Evolutionary conservation across 2,888 invertebrate species (phyloP).

Genomic region (Diplolepis rosae): DNA sequence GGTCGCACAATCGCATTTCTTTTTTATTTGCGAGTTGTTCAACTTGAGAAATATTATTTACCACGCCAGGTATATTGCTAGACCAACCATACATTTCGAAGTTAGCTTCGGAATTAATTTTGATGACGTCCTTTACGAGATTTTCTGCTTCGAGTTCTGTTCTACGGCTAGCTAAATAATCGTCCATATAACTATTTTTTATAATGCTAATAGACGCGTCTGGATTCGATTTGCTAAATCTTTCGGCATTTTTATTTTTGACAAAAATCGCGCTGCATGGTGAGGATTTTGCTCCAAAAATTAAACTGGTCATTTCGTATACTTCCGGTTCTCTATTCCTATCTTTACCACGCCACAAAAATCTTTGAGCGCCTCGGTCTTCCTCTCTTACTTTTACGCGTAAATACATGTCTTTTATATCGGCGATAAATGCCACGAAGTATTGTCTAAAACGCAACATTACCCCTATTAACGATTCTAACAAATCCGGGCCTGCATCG

Average conservation of each 20-base stretch:
- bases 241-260: slow-evolving; percentile 29
- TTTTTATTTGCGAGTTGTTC: background rate
- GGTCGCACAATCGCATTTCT: background rate
- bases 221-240: background rate
- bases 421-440: slow-evolving; percentile 31
- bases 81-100: slow-evolving; percentile 50
- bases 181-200: slow-evolving; percentile 7
- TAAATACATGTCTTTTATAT: slow-evolving; percentile 34
- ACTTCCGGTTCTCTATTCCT: background rate
- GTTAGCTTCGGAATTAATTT: slow-evolving; percentile 41
- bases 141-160: slow-evolving; percentile 44
- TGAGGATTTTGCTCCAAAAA: slow-evolving; percentile 17
- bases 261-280: slow-evolving; percentile 24
- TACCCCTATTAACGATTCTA: too few species aligned
- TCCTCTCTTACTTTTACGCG: slow-evolving; percentile 19
- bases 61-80: slow-evolving; percentile 33
- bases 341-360: too few species aligned
- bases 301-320: slow-evolving; percentile 23
- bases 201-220: background rate
- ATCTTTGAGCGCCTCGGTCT: slow-evolving; percentile 3
- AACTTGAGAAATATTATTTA: background rate
- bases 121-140: slow-evolving; percentile 39
- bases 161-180: slow-evolving; percentile 50
- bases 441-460: slow-evolving; percentile 44
- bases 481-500: too few species aligned